These are phyloP conservation scores for Arctia plantaginis DNA, from an alignment of 2,888 invertebrate species.

Conservation along the genomic window DNA sequence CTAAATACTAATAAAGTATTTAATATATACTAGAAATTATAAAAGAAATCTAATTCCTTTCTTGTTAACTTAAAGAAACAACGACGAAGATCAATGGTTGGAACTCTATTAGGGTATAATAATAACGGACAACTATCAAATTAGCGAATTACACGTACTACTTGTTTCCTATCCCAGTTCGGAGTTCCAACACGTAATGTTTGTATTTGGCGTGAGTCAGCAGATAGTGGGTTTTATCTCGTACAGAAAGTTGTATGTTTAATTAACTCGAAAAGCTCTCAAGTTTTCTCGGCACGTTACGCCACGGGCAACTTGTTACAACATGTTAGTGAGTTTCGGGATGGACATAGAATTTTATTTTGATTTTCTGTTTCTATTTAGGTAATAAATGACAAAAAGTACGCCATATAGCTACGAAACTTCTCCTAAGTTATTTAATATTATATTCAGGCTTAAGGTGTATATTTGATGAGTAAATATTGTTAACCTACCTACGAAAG, in stretches of 20 bases:
- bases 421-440: not conserved
- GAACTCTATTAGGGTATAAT: conserved; percentile 46
- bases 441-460: not conserved
- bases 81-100: conserved; percentile 40
- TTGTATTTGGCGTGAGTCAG: conserved; percentile 62
- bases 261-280: conserved; percentile 74
- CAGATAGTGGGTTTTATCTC: conserved; percentile 67
- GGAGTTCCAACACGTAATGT: conserved; percentile 62
- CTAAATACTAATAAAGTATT: not conserved
- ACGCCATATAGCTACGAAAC: not conserved
- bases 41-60: not conserved
- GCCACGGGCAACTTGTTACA: conserved; percentile 74
- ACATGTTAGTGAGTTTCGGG: conserved; percentile 59
- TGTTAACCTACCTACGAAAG: too few species aligned
- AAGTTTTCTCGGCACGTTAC: conserved; percentile 74
- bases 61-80: conserved; percentile 3
- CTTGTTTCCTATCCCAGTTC: conserved; percentile 46
- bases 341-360: conserved; percentile 21
- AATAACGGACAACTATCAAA: conserved; percentile 48
- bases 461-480: not conserved
- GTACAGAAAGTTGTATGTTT: conserved; percentile 71
- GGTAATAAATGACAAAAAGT: not conserved
- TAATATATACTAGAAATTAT: not conserved
- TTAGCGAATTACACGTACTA: conserved; percentile 51
- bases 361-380: conserved; percentile 11